Base-by-base conservation (phyloP, 2,113 vertebrate genomes). In the Bambusicola thoracicus region DNA sequence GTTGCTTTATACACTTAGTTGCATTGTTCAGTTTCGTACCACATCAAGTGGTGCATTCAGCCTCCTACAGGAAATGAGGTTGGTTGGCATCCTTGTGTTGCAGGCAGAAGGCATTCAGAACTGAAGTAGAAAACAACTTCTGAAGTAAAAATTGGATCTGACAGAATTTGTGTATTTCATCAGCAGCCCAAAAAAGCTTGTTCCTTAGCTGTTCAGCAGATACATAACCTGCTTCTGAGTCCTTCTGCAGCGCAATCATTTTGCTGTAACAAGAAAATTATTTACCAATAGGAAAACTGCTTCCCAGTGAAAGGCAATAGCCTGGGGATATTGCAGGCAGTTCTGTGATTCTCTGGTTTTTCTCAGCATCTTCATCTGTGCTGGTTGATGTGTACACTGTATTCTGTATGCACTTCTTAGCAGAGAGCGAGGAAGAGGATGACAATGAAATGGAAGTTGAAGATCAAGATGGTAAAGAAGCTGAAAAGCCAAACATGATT, bases 381-480 rank as follows among this genome's bases (percentile, higher is more conserved):
- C 43, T 83, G 56, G 16, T 61, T 36, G 63, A 44, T 87, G 88
- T 66, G 20, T 43, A 49, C 62, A 25, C 13, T n/a, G 38, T 90
- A 17, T 82, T 95, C 21, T 95, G 0, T 92, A 12, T 95, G 92
- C 92, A 12, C 58, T 97, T 91, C 2, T 91, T 93, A 98, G 94
- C 96, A 98, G 99, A 98, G 91, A 98, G 97, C 4, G 98, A 98
- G 90, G 98, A 99, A 69, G 98, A 98, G 40, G 99, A 99, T 48
- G 98, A 99, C 32, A 97, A 98, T 86, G 98, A 99, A 73, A 99
- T 99, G 99, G 99, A 99, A 95, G 98, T 98, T 41, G 99, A 99
- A 95, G 99, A 99, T 90, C 98, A 98, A 62, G 99, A 99, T 16
- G 97, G 96, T 81, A 98, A 98, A 95, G 98, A 98, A 17, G 94